A percentile compares a stretch with the other conserved stretches of the same genome.
Conservation (phyloP, 30 jellyfish, hydroid and myxozoan species). For the Aurelia coerulea region DNA sequence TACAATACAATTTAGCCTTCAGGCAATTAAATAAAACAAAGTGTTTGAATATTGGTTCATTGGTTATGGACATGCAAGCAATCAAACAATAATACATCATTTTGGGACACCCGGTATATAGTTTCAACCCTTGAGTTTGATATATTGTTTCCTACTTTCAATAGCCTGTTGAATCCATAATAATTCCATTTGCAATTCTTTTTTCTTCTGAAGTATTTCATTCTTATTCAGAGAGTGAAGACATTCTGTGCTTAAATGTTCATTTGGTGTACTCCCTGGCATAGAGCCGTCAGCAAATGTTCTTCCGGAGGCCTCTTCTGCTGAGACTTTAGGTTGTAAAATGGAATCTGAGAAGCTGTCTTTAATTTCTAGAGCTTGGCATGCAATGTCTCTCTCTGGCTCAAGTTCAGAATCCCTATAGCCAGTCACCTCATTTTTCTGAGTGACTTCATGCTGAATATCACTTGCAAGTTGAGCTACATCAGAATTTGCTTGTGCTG, state of each 20-base stretch:
- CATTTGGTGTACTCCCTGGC: too few relatives aligned
- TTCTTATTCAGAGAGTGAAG: conserved; percentile 9
- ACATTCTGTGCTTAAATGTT: neutral
- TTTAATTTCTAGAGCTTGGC: neutral
- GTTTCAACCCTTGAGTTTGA: conserved; percentile 44
- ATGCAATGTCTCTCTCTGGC: neutral
- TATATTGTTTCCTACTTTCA: conserved; percentile 66
- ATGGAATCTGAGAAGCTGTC: conserved; percentile 22
- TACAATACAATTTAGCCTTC: too few relatives aligned
- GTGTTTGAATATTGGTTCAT: too few relatives aligned
- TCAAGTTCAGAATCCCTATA: neutral
- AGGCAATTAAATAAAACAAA: too few relatives aligned
- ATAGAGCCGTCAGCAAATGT: too few relatives aligned
- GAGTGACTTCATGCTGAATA: too few relatives aligned
- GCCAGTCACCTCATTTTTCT: neutral
- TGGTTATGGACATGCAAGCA: too few relatives aligned
- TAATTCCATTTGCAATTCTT: conserved; percentile 58
- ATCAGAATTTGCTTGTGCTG: too few relatives aligned
- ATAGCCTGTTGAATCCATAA: conserved; percentile 77
- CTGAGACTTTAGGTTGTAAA: neutral
- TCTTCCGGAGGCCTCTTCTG: too few relatives aligned
- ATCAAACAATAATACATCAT: too few relatives aligned
- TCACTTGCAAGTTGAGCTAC: too few relatives aligned
- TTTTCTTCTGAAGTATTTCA: neutral
- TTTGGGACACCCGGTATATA: too few relatives aligned